These are phyloP conservation scores for Thymallus thymallus DNA, from an alignment of 2,113 vertebrate species.

Conservation along the genomic window DNA sequence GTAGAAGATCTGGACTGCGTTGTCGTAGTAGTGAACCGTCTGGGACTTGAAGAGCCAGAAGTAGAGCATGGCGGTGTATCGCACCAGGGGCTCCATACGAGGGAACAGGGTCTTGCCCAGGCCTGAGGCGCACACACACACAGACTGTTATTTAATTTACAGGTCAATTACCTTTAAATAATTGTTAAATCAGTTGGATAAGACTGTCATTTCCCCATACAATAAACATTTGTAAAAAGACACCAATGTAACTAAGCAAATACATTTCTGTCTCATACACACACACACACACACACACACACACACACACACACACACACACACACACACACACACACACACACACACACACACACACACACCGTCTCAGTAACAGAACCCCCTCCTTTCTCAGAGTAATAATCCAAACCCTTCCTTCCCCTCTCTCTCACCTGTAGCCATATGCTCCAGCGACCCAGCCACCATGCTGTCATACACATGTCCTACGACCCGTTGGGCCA, in stretches of 20 bases:
- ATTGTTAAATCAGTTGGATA: no score
- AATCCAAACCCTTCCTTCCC: background rate
- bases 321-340: background rate
- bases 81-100: constrained; percentile 43
- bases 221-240: no score
- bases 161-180: no score
- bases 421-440: constrained; percentile 39
- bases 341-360: background rate
- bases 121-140: constrained; percentile 44
- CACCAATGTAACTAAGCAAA: no score
- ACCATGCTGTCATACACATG: constrained; percentile 64
- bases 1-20: constrained; percentile 36
- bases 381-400: background rate
- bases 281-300: no score
- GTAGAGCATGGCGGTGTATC: constrained; percentile 41
- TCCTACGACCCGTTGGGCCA: constrained; percentile 41
- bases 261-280: no score
- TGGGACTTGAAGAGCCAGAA: constrained; percentile 59
- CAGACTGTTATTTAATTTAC: background rate
- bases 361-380: background rate
- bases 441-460: constrained; percentile 40
- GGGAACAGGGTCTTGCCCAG: constrained; percentile 64
- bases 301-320: background rate
- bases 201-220: no score
- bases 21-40: constrained; percentile 44